Conservation (phyloP, 2,113 vertebrate genomes). For the Himantopus leucocephalus region DNA sequence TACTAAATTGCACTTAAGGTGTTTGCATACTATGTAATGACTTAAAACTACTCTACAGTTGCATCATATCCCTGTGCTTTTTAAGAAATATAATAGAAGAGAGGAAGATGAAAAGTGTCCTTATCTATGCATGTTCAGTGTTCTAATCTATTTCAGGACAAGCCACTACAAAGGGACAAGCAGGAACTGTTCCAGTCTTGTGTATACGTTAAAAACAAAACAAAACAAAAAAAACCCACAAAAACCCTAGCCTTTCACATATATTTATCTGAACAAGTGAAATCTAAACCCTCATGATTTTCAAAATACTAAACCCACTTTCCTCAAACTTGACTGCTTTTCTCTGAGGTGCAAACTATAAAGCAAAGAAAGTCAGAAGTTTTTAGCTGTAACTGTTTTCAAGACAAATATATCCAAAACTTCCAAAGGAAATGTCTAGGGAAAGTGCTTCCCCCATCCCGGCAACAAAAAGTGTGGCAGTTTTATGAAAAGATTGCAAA, state of each 20-base stretch:
- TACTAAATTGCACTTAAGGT: constrained; percentile 3
- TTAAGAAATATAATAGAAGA: not conserved
- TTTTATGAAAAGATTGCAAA: not conserved
- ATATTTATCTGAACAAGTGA: not conserved
- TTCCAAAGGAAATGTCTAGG: not conserved
- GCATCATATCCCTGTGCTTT: not conserved
- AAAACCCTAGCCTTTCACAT: not conserved
- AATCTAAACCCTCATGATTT: not conserved
- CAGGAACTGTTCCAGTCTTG: not conserved
- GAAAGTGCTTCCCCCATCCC: accelerated
- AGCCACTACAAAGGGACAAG: not conserved
- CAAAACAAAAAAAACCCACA: too few species aligned
- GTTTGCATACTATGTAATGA: not conserved
- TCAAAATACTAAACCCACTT: not conserved
- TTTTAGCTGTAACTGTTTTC: not conserved
- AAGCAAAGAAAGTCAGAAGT: not conserved
- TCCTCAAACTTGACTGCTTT: not conserved
- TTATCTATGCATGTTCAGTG: not conserved
- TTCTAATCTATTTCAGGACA: not conserved
- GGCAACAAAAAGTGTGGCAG: not conserved
- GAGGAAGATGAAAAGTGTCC: not conserved
- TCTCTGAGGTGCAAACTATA: not conserved
- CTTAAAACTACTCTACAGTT: not conserved
- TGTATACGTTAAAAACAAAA: too few species aligned
- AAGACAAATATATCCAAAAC: not conserved